These are phyloP conservation scores for Thermophis baileyi DNA, from an alignment of 2,113 vertebrate genomes.

Conservation along the genomic window DNA sequence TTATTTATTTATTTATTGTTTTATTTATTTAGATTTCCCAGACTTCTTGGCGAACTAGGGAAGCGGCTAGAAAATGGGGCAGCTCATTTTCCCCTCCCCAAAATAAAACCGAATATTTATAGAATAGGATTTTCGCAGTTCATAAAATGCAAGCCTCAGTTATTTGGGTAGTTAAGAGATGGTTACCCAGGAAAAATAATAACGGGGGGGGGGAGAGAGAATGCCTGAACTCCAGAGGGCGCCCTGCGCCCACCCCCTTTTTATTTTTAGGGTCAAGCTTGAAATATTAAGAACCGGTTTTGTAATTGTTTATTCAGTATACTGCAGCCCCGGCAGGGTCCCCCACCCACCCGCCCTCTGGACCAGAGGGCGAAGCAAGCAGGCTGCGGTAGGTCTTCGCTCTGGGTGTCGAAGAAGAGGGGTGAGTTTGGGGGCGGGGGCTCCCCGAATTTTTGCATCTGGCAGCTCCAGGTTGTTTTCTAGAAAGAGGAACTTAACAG, in stretches of 20 bases:
- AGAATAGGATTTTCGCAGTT: slow-evolving; percentile 63
- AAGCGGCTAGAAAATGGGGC: slow-evolving; percentile 23
- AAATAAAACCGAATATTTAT: slow-evolving; percentile 72
- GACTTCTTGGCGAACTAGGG: not conserved
- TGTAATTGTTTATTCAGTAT: slow-evolving; percentile 60
- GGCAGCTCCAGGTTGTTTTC: not conserved
- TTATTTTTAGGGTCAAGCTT: slow-evolving; percentile 53
- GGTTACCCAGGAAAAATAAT: slow-evolving; percentile 57
- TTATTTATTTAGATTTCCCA: not conserved
- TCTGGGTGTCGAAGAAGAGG: not conserved
- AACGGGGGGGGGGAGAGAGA: not conserved
- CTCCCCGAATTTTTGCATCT: not conserved
- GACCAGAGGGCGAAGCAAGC: not conserved
- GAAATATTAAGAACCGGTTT: slow-evolving; percentile 62
- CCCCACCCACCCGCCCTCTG: too few relatives aligned
- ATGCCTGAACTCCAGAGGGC: not conserved
- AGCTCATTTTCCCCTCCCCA: slow-evolving; percentile 32
- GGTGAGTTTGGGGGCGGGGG: not conserved
- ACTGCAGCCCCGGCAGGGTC: slow-evolving; percentile 41
- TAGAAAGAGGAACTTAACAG: not conserved
- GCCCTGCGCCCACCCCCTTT: slow-evolving; percentile 47
- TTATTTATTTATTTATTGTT: not conserved
- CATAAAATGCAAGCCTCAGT: slow-evolving; percentile 68
- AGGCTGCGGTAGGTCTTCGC: not conserved
- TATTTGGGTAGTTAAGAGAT: slow-evolving; percentile 67